Evolutionary conservation across 1,140 invertebrate genomes (phyloP), one percentile per base, ranked within the genome.

Genomic region (Zophobas morio): DNA sequence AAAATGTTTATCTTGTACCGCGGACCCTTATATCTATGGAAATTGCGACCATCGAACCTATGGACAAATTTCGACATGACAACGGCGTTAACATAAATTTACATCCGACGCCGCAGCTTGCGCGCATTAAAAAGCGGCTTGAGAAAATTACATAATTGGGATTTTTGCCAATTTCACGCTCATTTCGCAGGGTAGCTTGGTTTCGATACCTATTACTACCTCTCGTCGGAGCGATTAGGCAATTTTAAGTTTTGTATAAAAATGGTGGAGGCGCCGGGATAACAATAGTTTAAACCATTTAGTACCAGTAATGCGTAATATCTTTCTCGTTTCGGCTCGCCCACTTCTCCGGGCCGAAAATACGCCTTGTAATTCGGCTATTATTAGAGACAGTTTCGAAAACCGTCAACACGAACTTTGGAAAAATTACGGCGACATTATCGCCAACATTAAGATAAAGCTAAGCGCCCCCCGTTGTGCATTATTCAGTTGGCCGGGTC

Each of bases 51-150:
- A 66, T 66, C 60, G 60, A 66, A 66, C 60, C 60, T 37, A 66
- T 66, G 60, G 60, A 66, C 60, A 66, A 66, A 66, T 66, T 66
- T 66, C 37, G 42, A 66, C 60, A 66, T 66, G 60, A 66, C 60
- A 66, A 42, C n/a, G 39, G 39, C 39, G 56, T 66, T 66, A 42
- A 37, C 60, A 66, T 66, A 66, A 66, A 66, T 66, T 66, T 66
- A 66, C 60, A 66, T 66, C 37, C 60, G 33, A 8, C 2, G 6
- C 6, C 20, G 49, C 60, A 42, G 42, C 39, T 37, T 36, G 60
- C 32, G 39, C 32, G n/a, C 37, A 66, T 66, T 66, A 66, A 66
- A 66, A 66, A 32, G 20, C 60, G 20, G 36, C 56, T 60, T 8
- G 42, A 46, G 3, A 46, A 3, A 46, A 3, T 8, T 46, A 3